Percentiles rank a stretch among this genome's conserved stretches.
Conservation (phyloP, 2,888 invertebrate species). For the Patella pellucida region DNA sequence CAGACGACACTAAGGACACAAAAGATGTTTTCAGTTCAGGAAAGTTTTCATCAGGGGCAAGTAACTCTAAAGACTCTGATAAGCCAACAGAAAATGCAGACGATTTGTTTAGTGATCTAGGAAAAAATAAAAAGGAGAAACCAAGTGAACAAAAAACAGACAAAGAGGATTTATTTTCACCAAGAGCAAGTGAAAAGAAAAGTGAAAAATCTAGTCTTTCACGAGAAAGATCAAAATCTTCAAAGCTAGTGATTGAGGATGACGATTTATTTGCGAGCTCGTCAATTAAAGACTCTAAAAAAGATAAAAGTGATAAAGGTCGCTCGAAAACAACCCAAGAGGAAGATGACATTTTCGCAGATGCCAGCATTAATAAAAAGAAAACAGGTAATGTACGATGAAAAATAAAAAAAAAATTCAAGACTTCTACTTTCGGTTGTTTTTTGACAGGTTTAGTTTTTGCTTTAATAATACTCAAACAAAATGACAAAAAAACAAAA, state of each 20-base stretch:
- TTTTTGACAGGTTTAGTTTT: too few relatives aligned
- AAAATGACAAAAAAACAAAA: too few relatives aligned
- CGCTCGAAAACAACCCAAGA: constrained; percentile 24
- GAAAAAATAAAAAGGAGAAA: neutral
- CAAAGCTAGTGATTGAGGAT: constrained; percentile 22
- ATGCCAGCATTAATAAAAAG: constrained; percentile 41
- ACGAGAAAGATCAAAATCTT: constrained; percentile 1
- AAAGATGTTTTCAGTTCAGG: constrained; percentile 8
- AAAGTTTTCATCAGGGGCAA: constrained; percentile 8
- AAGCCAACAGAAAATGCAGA: constrained; percentile 9
- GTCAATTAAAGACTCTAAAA: neutral
- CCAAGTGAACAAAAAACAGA: constrained; percentile 14
- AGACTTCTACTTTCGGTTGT: too few relatives aligned
- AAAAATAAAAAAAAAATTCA: neutral
- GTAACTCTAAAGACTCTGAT: neutral
- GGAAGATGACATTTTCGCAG: constrained; percentile 42
- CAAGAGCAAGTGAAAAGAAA: constrained; percentile 15
- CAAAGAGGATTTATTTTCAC: constrained; percentile 40
- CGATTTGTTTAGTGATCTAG: constrained; percentile 24
- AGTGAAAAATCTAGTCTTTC: constrained; percentile 20
- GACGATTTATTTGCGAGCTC: constrained; percentile 32
- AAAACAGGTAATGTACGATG: constrained; percentile 22
- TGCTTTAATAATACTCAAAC: too few relatives aligned
- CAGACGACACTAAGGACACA: neutral
- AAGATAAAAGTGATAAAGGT: constrained; percentile 19